A percentile compares a stretch with the other conserved stretches of the same genome.
phyloP scores from a whole-genome alignment of 2,113 vertebrate genomes.

The Hydropotes inermis region DNA sequence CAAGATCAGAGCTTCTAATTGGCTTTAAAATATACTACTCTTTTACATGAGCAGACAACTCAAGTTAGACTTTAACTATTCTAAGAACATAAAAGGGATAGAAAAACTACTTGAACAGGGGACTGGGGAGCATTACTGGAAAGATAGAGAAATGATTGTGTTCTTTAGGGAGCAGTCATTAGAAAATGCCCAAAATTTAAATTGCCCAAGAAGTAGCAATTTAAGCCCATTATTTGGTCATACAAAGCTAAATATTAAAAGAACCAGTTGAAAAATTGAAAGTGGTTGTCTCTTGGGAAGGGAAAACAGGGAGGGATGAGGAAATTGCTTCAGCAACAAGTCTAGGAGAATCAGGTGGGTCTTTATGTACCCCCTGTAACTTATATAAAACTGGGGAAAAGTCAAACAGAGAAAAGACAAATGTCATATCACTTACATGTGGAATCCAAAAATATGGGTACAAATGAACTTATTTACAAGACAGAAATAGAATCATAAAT shows the following conservation, averaged over 20 bases:
- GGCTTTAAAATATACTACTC: neutral
- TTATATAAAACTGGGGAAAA: neutral
- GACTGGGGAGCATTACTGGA: neutral
- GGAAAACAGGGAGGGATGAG: neutral
- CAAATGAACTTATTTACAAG: neutral
- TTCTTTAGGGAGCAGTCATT: neutral
- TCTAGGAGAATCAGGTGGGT: neutral
- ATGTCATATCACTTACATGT: neutral
- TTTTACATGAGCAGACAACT: neutral
- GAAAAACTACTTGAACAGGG: neutral
- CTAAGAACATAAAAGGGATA: neutral
- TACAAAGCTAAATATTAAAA: neutral
- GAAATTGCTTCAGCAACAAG: neutral
- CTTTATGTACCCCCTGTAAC: neutral
- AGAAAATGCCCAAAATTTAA: slow-evolving; percentile 20
- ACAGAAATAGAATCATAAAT: neutral
- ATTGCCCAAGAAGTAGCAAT: neutral
- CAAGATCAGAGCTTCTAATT: neutral
- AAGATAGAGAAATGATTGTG: neutral
- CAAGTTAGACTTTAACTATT: neutral
- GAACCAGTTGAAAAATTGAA: neutral
- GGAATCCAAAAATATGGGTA: neutral
- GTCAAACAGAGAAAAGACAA: neutral
- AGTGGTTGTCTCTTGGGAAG: neutral
- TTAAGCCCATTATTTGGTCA: neutral